Evolutionary conservation across 2,113 vertebrate species (phyloP).

Genomic region (Stigmatopora argus): DNA sequence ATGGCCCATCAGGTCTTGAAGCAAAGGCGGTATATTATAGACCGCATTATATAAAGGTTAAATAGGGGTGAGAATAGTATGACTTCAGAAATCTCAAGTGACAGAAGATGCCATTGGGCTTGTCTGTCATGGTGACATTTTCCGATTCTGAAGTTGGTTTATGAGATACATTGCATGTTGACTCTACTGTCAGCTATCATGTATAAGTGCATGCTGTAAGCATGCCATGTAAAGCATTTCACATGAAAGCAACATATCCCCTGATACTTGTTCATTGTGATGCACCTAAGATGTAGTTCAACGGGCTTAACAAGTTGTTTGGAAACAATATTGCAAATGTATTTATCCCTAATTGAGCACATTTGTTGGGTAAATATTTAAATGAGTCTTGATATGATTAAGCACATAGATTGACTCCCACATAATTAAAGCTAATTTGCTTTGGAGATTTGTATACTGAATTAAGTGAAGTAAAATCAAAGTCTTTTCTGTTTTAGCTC

Average conservation of each 20-base stretch:
- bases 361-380: slow-evolving; percentile 11
- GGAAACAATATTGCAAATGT: background rate
- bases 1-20: background rate
- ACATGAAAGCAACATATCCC: background rate
- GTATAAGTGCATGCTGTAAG: background rate
- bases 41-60: background rate
- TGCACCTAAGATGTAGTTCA: background rate
- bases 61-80: background rate
- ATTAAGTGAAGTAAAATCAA: slow-evolving; percentile 32
- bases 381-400: slow-evolving; percentile 35
- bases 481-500: slow-evolving; percentile 17
- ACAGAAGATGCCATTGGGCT: background rate
- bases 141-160: background rate
- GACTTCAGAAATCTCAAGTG: background rate
- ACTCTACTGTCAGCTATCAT: background rate
- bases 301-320: background rate
- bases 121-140: background rate
- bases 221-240: background rate
- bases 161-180: background rate
- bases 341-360: background rate
- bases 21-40: background rate
- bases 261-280: background rate
- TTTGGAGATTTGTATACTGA: slow-evolving; percentile 34
- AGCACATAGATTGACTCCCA: slow-evolving; percentile 28
- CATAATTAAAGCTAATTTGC: slow-evolving; percentile 44